Percentiles rank a stretch among this genome's conserved stretches.
phyloP scores from a whole-genome alignment of 2,113 vertebrate genomes.

The Apodemus speciosus region DNA sequence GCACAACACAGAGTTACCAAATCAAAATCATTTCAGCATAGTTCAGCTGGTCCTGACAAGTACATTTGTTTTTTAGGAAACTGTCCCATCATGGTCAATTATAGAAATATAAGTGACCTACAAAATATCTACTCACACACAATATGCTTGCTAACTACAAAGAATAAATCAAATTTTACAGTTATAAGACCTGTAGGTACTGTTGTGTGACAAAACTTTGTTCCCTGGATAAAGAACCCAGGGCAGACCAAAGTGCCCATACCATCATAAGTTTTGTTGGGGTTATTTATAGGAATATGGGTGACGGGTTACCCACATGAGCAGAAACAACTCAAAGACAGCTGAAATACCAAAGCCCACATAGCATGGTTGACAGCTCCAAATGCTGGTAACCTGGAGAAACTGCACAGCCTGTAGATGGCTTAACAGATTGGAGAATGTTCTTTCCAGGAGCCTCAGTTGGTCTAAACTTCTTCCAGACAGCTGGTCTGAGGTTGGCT shows the following conservation, averaged over 20 bases:
- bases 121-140: not conserved
- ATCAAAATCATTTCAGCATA: not conserved
- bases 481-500: too few relatives aligned
- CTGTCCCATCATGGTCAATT: not conserved
- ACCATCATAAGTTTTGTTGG: not conserved
- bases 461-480: too few relatives aligned
- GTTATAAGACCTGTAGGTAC: not conserved
- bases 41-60: not conserved
- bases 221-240: not conserved
- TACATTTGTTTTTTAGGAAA: not conserved
- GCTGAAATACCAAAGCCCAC: not conserved
- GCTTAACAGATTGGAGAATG: not conserved
- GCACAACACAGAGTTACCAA: not conserved
- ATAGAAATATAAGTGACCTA: not conserved
- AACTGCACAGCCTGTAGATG: not conserved
- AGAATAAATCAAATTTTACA: not conserved
- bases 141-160: not conserved
- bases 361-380: not conserved
- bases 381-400: not conserved
- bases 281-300: not conserved
- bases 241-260: not conserved
- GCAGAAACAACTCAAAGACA: not conserved
- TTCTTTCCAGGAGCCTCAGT: too few relatives aligned
- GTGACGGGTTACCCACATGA: not conserved
- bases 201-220: not conserved